phyloP scores from a whole-genome alignment of 1,140 invertebrate genomes.

The Spodoptera litura region DNA sequence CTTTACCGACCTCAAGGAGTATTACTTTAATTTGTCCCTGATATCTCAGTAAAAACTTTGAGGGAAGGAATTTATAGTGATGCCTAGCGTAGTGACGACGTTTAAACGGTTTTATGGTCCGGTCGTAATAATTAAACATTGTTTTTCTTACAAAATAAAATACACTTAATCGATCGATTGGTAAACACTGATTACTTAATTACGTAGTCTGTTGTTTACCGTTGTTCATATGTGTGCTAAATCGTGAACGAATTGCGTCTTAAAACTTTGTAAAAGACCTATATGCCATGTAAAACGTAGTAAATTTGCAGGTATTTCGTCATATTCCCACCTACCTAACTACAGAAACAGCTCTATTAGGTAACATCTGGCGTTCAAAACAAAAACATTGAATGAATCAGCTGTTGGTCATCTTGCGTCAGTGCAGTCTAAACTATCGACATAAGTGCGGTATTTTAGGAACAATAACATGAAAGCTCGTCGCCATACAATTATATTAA shows the following conservation, averaged over 20 bases:
- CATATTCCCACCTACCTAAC: not conserved
- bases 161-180: not conserved
- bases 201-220: constrained; percentile 20
- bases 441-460: no score
- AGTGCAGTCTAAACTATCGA: constrained; percentile 3
- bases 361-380: constrained; percentile 10
- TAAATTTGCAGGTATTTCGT: not conserved
- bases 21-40: constrained; percentile 36
- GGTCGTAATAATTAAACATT: constrained; percentile 5
- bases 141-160: not conserved
- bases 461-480: no score
- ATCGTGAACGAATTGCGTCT: constrained; percentile 1
- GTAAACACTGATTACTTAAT: not conserved
- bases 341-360: not conserved
- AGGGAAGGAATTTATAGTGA: constrained; percentile 21
- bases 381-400: constrained; percentile 32
- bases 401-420: not conserved
- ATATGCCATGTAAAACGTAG: not conserved
- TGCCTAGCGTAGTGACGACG: not conserved
- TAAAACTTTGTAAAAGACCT: not conserved
- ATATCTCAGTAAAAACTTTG: constrained; percentile 31
- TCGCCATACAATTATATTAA: no score
- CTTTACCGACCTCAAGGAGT: constrained; percentile 40
- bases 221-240: not conserved
- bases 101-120: not conserved